phyloP scores from a whole-genome alignment of 2,888 invertebrate genomes.

The Leptopterna dolabrata region DNA sequence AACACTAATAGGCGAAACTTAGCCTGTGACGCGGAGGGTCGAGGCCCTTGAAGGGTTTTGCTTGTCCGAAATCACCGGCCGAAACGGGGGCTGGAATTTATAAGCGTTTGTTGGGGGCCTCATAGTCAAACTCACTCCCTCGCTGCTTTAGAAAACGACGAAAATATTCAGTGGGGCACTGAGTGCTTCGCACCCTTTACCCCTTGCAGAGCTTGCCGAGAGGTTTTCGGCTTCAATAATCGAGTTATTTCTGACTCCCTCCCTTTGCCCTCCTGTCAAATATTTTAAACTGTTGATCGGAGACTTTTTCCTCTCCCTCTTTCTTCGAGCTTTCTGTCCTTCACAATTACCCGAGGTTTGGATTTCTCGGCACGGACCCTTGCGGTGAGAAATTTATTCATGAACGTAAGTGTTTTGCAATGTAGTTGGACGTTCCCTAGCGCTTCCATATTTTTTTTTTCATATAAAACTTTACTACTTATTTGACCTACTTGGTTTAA shows the following conservation, averaged over 20 bases:
- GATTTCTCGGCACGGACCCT: not conserved
- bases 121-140: not conserved
- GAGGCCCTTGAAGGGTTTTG: not conserved
- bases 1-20: not conserved
- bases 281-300: conserved; percentile 38
- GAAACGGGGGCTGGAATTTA: not conserved
- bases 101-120: not conserved
- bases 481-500: not conserved
- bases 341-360: not conserved
- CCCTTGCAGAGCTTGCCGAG: not conserved
- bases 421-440: not conserved
- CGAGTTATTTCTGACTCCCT: conserved; percentile 47
- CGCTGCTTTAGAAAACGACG: conserved; percentile 7
- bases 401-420: conserved; percentile 39
- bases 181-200: conserved; percentile 55
- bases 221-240: conserved; percentile 26
- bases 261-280: conserved; percentile 14
- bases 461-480: not conserved
- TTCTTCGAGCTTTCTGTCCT: conserved; percentile 1
- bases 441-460: not conserved
- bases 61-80: not conserved
- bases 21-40: not conserved
- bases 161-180: conserved; percentile 55
- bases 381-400: conserved; percentile 20
- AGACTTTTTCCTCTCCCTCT: not conserved